Base-by-base conservation (phyloP, 2,797 vertebrate species). In the Miichthys miiuy region DNA sequence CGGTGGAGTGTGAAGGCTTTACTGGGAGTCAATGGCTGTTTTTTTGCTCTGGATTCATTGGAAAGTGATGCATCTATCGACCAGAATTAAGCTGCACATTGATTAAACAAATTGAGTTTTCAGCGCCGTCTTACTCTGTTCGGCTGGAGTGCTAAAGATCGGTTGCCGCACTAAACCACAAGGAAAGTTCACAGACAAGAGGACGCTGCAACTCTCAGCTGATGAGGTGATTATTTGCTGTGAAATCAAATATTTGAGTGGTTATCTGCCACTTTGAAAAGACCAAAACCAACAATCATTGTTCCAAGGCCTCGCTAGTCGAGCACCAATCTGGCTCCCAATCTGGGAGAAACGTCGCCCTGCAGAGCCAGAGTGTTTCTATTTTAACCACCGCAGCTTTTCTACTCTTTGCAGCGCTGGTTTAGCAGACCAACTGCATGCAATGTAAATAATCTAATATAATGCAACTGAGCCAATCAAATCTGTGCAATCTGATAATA, bases 31-130 rank as follows among this genome's bases (percentile, higher is more conserved):
- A 20, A 21, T 58, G 50, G 56, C 25, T 41, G 27, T 13, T 71
- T 55, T 69, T 42, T 58, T 5, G 16, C 52, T 18, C 10, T 18
- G 18, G 44, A 66, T 69, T 80, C 42, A 63, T 41, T 25, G 44
- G 68, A 52, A 71, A 23, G 56, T 21, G 65, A 69, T 38, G 51
- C 38, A 23, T 9, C 27, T 23, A 67, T 73, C 3, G n/a, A 76
- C 30, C 55, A 30, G 34, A 38, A 51, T 56, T 68, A 68, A 85
- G 34, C 61, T 56, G 38, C 48, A 1, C 47, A 65, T 68, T 66
- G 47, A 80, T 68, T 44, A 44, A 20, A 47, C 23, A 18, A 13
- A 79, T 4, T 30, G 54, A 70, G 48, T 63, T 72, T 69, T 60
- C 17, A 65, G 73, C 42, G 20, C 12, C 8, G 2, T 42, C 21